A percentile compares a stretch with the other conserved stretches of the same genome.
phyloP scores from a whole-genome alignment of 2,888 invertebrate species.

The Eupithecia exiguata region DNA sequence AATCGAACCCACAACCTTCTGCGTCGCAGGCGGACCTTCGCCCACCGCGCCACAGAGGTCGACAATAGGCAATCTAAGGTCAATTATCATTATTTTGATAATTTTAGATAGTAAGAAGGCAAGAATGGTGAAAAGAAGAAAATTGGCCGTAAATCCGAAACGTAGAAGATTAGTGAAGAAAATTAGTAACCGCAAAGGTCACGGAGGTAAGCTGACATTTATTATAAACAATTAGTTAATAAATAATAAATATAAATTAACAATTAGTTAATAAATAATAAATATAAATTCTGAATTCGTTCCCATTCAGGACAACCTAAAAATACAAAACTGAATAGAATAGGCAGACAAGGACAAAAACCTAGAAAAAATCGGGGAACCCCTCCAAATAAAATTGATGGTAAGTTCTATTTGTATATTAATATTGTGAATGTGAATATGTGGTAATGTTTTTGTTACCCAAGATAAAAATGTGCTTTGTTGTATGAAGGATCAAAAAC shows the following conservation, averaged over 20 bases:
- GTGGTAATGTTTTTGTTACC: neutral
- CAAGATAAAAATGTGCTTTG: neutral
- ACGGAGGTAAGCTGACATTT: neutral
- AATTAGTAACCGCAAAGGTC: neutral
- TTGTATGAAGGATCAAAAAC: conserved; percentile 24
- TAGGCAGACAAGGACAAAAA: conserved; percentile 1
- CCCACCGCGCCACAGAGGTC: too few species aligned
- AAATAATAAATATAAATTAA: too few species aligned
- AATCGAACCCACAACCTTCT: too few species aligned
- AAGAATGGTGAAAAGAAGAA: conserved; percentile 30
- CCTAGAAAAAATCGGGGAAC: neutral
- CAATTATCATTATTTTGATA: neutral
- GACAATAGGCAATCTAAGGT: neutral
- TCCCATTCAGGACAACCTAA: neutral
- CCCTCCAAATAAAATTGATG: neutral
- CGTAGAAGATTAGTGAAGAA: conserved; percentile 21
- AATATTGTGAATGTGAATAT: neutral
- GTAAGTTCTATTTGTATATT: neutral
- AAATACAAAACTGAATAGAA: neutral
- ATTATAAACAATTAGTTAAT: neutral
- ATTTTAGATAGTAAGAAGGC: neutral
- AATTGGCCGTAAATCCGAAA: conserved; percentile 32
- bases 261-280: neutral
- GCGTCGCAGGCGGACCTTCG: too few species aligned
- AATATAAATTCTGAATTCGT: neutral